A percentile compares a stretch with the other conserved stretches of the same genome.
Evolutionary conservation across 2,797 vertebrate species (phyloP).

Genomic region (Clarias laeviceps): DNA sequence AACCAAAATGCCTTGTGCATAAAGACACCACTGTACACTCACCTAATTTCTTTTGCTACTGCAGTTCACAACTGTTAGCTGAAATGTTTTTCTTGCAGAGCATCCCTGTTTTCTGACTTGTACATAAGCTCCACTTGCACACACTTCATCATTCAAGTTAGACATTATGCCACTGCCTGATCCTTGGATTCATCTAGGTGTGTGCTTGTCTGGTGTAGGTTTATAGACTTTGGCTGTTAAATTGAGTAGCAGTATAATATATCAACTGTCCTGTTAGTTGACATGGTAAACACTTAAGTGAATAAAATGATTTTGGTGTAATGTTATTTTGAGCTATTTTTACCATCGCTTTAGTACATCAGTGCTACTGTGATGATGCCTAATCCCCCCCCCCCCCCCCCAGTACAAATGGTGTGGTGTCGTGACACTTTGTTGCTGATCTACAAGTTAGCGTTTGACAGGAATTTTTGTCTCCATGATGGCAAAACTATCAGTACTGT

Average conservation of each 20-base stretch:
- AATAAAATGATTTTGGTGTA: conserved; percentile 62
- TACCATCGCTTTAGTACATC: conserved; percentile 12
- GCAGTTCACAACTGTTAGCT: conserved; percentile 44
- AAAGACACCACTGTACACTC: conserved; percentile 20
- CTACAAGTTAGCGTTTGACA: conserved; percentile 12
- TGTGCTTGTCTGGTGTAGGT: conserved; percentile 17
- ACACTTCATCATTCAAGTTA: conserved; percentile 20
- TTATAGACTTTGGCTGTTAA: conserved; percentile 55
- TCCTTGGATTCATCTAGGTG: conserved; percentile 4
- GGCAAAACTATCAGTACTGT: conserved; percentile 14
- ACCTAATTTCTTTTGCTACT: conserved; percentile 21
- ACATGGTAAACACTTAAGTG: conserved; percentile 54
- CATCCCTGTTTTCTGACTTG: conserved; percentile 22
- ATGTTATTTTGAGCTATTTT: conserved; percentile 54
- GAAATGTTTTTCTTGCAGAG: conserved; percentile 12
- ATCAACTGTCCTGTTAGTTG: conserved; percentile 62
- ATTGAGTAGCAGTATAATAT: conserved; percentile 62
- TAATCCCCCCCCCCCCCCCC: neutral
- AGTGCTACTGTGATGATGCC: neutral
- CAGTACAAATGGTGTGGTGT: neutral
- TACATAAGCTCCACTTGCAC: conserved; percentile 30
- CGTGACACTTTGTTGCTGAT: conserved; percentile 15
- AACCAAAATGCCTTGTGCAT: conserved; percentile 4
- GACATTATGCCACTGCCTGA: conserved; percentile 13
- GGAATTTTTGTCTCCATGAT: conserved; percentile 1